Evolutionary conservation across 2,113 vertebrate genomes (phyloP).

Genomic region (Alouatta palliata): DNA sequence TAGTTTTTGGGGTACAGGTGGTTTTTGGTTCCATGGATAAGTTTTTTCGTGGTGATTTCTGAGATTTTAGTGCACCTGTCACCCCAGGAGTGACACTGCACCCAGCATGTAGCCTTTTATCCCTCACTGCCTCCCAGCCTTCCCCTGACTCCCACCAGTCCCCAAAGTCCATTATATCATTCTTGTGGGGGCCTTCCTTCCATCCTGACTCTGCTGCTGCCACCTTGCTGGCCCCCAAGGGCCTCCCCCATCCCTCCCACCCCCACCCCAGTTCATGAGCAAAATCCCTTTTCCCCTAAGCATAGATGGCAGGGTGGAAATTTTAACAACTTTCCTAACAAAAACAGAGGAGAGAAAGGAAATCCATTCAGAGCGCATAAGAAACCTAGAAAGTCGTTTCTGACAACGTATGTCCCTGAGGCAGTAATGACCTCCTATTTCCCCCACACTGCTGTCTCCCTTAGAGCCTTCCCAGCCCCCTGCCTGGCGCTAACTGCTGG

Average conservation of each 20-base stretch:
- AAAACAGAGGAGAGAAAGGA: neutral
- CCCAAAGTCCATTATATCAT: too few species aligned
- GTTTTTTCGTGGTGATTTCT: too few species aligned
- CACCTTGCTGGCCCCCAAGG: neutral
- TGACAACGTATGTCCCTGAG: neutral
- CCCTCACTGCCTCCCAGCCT: too few species aligned
- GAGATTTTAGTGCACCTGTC: too few species aligned
- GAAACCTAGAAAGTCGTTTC: constrained; percentile 15
- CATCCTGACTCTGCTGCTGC: neutral
- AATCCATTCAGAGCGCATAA: neutral
- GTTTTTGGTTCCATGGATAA: too few species aligned
- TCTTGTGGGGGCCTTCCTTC: neutral
- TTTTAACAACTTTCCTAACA: neutral
- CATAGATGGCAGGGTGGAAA: neutral
- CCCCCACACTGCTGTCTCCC: neutral
- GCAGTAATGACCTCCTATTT: neutral
- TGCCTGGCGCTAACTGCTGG: neutral
- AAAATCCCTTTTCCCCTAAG: constrained; percentile 13
- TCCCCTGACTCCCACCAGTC: too few species aligned
- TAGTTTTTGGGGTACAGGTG: too few species aligned
- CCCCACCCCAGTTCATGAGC: neutral
- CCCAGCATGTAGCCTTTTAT: too few species aligned
- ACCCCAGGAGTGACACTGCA: too few species aligned
- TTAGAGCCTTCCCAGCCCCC: neutral
- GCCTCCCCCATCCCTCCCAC: neutral